Evolutionary conservation across 2,888 invertebrate genomes (phyloP).

Genomic region (Eupithecia pulchellata): DNA sequence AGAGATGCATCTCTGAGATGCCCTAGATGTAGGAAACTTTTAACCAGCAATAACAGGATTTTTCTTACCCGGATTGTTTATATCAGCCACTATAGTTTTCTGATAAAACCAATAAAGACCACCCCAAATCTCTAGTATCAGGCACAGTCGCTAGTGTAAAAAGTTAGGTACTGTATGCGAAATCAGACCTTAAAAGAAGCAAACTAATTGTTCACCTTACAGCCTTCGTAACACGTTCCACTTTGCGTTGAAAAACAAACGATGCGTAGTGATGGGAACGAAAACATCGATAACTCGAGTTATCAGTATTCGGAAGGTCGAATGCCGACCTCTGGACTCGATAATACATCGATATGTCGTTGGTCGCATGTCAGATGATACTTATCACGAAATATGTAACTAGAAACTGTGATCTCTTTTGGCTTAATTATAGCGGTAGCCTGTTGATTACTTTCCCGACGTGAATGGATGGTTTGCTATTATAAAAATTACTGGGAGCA

Average conservation of each 20-base stretch:
- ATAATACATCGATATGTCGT: conserved; percentile 34
- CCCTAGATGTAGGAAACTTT: neutral
- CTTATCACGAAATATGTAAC: neutral
- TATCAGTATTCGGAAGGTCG: conserved; percentile 61
- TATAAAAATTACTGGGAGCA: neutral
- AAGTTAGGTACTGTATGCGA: neutral
- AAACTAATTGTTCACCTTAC: neutral
- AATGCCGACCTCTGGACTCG: conserved; percentile 51
- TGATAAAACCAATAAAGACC: neutral
- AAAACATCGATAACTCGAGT: conserved; percentile 45
- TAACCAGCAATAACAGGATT: neutral
- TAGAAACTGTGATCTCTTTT: neutral
- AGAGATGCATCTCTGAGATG: neutral
- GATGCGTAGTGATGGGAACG: conserved; percentile 33
- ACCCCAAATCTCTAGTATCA: neutral
- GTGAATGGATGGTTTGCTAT: neutral
- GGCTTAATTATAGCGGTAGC: neutral
- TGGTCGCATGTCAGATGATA: conserved; percentile 9
- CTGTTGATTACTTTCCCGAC: neutral
- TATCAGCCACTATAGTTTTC: neutral
- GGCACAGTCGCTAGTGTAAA: neutral
- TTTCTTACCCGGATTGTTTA: neutral
- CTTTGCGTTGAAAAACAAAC: conserved; percentile 13
- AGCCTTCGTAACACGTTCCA: neutral
- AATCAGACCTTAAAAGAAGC: neutral